These are phyloP conservation scores for Heterotilapia buettikoferi DNA, from an alignment of 2,113 vertebrate species.

Conservation along the genomic window DNA sequence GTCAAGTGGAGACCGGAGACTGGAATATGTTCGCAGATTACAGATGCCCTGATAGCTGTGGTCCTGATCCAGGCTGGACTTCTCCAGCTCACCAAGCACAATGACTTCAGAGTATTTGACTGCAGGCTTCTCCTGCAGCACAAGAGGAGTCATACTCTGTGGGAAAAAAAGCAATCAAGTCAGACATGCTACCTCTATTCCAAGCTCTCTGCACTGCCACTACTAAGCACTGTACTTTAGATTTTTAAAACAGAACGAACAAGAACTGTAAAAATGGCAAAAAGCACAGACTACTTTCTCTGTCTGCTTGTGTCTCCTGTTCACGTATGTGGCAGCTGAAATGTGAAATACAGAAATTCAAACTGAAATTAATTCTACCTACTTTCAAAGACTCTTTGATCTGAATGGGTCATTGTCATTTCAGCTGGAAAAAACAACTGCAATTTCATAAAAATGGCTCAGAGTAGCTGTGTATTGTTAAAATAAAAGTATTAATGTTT, in stretches of 20 bases:
- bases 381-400: background rate
- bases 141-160: background rate
- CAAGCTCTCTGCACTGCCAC: background rate
- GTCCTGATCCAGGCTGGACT: background rate
- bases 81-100: background rate
- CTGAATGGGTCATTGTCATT: background rate
- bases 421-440: background rate
- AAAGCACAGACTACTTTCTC: background rate
- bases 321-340: background rate
- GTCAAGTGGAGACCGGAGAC: background rate
- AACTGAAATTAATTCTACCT: background rate
- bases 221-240: background rate
- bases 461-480: background rate
- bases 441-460: background rate
- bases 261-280: background rate
- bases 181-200: too few species aligned
- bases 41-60: background rate
- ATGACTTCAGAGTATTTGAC: slow-evolving; percentile 1
- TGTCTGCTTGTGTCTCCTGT: background rate
- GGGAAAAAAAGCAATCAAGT: background rate
- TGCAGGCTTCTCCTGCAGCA: background rate
- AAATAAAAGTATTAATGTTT: background rate
- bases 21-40: background rate
- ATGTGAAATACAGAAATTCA: background rate
- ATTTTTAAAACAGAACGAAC: background rate